Base-by-base conservation (phyloP, 1,140 invertebrate species). In the Caenorhabditis elegans region DNA sequence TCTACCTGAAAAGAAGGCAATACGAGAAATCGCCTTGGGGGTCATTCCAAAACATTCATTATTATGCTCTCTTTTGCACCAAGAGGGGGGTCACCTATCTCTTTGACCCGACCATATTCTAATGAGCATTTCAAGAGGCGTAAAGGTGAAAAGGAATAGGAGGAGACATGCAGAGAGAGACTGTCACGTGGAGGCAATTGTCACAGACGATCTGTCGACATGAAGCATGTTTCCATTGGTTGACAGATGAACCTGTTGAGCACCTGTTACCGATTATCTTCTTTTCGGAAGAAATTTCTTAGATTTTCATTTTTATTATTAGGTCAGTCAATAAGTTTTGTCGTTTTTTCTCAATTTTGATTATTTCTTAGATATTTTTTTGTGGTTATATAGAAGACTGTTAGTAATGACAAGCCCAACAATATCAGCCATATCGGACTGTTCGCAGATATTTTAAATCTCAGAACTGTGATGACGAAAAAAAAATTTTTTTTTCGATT, bases 1-100 rank as follows among this genome's bases (percentile, higher is more conserved):
- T 70, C 4, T 70, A 70, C 60, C 60, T 70, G 60, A 70, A 70
- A n/a, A 70, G 60, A 70, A 70, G 34, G 60, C 60, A 70, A 70
- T 70, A 43, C n/a, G 34, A 43, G 34, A 36, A 34, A 39, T n/a
- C n/a, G 60, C 60, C 51, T 55, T 55, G 19, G 11, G 19, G 22
- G 51, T 55, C 60, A 70, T 70, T 70, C 60, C 60, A 26, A 19
- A 39, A 70, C 60, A 70, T 70, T 70, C 60, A 70, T 70, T 70
- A 70, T 70, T 70, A 70, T 70, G 60, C 60, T 70, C 60, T 43
- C 15, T 43, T n/a, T n/a, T n/a, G n/a, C n/a, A 13, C 53, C 13
- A 15, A 31, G 53, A n/a, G n/a, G n/a, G 34, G 34, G 60, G 60
- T 39, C 60, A 70, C n/a, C n/a, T 22, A 36, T 34, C 60, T 70